These are phyloP conservation scores for Suillia variegata DNA, from an alignment of 2,888 invertebrate species.

Conservation along the genomic window DNA sequence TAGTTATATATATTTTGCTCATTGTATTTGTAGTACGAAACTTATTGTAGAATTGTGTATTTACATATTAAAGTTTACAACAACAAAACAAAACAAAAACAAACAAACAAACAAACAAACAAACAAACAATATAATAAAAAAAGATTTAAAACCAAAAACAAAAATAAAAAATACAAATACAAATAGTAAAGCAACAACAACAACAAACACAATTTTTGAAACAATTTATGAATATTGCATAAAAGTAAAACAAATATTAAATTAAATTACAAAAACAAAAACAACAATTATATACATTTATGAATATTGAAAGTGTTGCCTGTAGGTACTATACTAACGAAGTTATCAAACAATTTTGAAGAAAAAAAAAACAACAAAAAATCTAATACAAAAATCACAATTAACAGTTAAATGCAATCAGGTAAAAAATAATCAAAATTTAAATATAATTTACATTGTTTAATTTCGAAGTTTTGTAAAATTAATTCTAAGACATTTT, in stretches of 20 bases:
- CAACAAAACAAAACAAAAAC: constrained; percentile 3
- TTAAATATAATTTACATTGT: constrained; percentile 28
- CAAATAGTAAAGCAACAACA: no score
- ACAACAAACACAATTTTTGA: constrained; percentile 5
- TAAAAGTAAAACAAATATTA: constrained; percentile 16
- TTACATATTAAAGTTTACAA: constrained; percentile 51
- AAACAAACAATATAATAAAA: no score
- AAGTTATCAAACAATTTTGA: background rate
- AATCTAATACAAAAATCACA: constrained; percentile 15
- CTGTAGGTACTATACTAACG: background rate
- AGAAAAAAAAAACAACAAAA: no score
- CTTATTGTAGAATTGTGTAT: constrained; percentile 38
- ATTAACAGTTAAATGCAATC: constrained; percentile 40
- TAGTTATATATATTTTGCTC: constrained; percentile 40
- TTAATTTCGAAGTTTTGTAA: background rate
- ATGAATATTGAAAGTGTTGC: background rate
- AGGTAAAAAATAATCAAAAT: constrained; percentile 50
- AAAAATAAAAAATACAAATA: no score
- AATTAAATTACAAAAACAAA: background rate
- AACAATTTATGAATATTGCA: background rate
- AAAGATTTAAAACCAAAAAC: background rate
- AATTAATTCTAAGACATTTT: background rate
- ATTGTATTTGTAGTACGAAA: constrained; percentile 31
- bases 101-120: no score
- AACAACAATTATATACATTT: constrained; percentile 15